Evolutionary conservation across 2,888 invertebrate species (phyloP).

Genomic region (Vesta saturnalis): DNA sequence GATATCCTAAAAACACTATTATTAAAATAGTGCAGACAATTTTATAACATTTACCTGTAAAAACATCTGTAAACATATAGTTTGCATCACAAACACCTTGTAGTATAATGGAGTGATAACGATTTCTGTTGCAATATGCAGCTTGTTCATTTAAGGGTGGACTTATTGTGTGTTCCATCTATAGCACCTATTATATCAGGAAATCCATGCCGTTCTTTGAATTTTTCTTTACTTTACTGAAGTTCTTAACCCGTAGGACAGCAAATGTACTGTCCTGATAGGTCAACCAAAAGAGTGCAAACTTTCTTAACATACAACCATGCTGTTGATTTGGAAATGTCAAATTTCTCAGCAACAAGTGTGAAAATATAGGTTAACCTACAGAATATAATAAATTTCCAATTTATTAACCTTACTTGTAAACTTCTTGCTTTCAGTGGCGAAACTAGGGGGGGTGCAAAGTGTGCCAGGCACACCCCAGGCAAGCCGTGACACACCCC

Average conservation of each 20-base stretch:
- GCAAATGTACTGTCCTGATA: conserved; percentile 6
- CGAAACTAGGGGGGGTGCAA: too few species aligned
- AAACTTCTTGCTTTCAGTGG: not conserved
- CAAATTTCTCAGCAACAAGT: not conserved
- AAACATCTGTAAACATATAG: not conserved
- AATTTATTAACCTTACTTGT: not conserved
- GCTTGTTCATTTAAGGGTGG: not conserved
- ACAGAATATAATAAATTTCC: too few species aligned
- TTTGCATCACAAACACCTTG: not conserved
- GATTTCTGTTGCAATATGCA: not conserved
- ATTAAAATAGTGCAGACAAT: not conserved
- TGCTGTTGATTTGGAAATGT: conserved; percentile 15
- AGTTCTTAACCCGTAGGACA: not conserved
- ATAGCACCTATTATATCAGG: not conserved
- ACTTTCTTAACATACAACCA: conserved; percentile 10
- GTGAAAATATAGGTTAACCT: not conserved
- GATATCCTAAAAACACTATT: not conserved
- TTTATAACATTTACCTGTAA: not conserved
- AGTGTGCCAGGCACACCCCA: too few species aligned
- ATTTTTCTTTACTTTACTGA: not conserved
- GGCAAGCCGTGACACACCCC: too few species aligned
- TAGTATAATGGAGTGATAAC: not conserved
- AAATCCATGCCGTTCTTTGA: not conserved
- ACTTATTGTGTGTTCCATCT: conserved; percentile 8
- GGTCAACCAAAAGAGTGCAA: not conserved